A percentile compares a stretch with the other conserved stretches of the same genome.
phyloP scores from a whole-genome alignment of 2,888 invertebrate genomes.

The Phoenoteleia sp. region DNA sequence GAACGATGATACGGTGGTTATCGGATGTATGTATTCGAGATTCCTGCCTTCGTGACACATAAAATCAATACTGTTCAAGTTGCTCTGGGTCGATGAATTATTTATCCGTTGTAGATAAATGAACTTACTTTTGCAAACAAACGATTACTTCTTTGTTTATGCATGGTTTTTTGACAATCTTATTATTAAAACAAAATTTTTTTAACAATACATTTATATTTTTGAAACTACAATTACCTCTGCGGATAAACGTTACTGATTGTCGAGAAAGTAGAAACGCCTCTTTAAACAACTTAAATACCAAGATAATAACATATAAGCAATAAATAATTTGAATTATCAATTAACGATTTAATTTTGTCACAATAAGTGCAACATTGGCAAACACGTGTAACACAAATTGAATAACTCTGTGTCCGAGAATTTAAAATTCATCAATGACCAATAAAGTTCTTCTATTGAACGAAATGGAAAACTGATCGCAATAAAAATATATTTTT shows the following conservation, averaged over 20 bases:
- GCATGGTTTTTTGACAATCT: too few relatives aligned
- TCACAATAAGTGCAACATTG: too few relatives aligned
- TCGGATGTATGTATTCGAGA: conserved; percentile 30
- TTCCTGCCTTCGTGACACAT: conserved; percentile 29
- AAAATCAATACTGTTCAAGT: conserved; percentile 21
- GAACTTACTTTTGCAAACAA: not conserved
- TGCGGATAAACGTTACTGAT: conserved; percentile 8
- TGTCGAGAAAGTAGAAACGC: conserved; percentile 31
- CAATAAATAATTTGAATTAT: not conserved
- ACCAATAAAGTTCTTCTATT: conserved; percentile 29
- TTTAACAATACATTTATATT: not conserved
- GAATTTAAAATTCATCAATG: conserved; percentile 6
- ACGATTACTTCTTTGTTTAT: not conserved
- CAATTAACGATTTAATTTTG: too few relatives aligned
- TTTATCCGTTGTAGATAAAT: not conserved
- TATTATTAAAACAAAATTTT: too few relatives aligned
- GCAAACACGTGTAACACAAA: not conserved
- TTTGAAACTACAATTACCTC: too few relatives aligned
- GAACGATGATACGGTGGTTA: conserved; percentile 11
- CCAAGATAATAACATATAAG: too few relatives aligned
- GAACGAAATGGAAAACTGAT: conserved; percentile 66
- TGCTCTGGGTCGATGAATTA: conserved; percentile 6
- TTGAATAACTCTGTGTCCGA: too few relatives aligned
- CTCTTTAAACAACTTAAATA: too few relatives aligned
- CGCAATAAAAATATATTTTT: conserved; percentile 42